Conservation (phyloP, 2,797 vertebrate species). For the Lepus townsendii region DNA sequence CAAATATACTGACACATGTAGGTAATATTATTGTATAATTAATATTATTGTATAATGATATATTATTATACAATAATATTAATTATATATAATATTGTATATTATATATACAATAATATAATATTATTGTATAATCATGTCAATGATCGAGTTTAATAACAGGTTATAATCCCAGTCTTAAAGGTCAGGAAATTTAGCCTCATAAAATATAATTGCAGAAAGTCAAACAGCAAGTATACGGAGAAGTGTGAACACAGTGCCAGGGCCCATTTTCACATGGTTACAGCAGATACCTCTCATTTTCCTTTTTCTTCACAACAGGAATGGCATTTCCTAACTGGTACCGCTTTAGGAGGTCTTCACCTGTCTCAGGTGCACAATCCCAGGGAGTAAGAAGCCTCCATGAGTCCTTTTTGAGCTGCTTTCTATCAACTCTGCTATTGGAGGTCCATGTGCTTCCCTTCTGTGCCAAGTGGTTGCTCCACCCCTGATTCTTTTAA, state of each 20-base stretch:
- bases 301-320: background rate
- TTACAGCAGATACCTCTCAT: background rate
- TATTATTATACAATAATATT: too few relatives aligned
- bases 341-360: constrained; percentile 13
- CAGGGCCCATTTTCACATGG: background rate
- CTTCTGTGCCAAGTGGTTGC: constrained; percentile 41
- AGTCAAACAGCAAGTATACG: background rate
- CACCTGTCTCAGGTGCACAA: constrained; percentile 19
- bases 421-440: background rate
- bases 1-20: background rate
- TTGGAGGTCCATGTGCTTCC: constrained; percentile 51
- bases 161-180: background rate
- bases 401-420: background rate
- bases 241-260: background rate
- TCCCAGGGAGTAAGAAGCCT: background rate
- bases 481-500: constrained; percentile 63
- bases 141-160: background rate
- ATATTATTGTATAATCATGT: background rate
- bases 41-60: too few relatives aligned
- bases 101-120: background rate
- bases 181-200: constrained; percentile 3
- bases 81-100: too few relatives aligned
- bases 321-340: background rate
- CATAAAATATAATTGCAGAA: background rate
- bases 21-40: background rate